Base-by-base conservation (phyloP, 2,888 invertebrate species). In the Gymnosoma rotundatum region DNA sequence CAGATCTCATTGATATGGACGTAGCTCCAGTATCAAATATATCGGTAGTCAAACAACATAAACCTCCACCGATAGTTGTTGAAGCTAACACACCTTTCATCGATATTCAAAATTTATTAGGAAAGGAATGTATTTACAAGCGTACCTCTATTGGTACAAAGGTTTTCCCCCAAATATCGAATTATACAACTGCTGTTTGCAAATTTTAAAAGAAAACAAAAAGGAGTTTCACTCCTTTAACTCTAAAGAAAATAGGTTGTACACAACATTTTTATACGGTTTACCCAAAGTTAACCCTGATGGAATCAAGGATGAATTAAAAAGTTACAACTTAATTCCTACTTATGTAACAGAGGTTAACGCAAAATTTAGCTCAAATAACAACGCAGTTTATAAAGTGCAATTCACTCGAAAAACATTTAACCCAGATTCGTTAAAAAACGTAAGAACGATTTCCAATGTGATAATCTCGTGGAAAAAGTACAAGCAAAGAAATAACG, bases 301-400 rank as follows among this genome's bases (percentile, higher is more conserved):
- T 38, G 38, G 6, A n/a, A 36, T 32, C 16, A 58, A 58, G 32
- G 16, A 14, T 2, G 25, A 58, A 36, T n/a, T 58, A 36, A 58
- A 16, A 32, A 58, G 58, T n/a, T 36, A 36, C 32, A 58, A 58
- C 8, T 58, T 58, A 58, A 8, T n/a, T 36, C 58, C 58, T 32
- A 32, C 32, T 16, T 2, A 32, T 16, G 25, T 58, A 7, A 58
- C 32, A 32, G 58, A 58, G 32, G n/a, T 58, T n/a, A 16, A 14
- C 9, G 32, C 58, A 14, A 58, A 58, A 58, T 58, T 32, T 9
- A 58, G 36, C 32, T 58, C 58, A 10, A 58, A 58, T 21, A 58
- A 60, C 21, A 58, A 76, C 38, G 76, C 67, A 42, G 52, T 69
- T 7, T 78, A 78, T 60, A 78, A 67, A 12, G 76, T 69, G n/a